Base-by-base conservation (phyloP, 2,113 vertebrate genomes). In the Eidolon helvum region DNA sequence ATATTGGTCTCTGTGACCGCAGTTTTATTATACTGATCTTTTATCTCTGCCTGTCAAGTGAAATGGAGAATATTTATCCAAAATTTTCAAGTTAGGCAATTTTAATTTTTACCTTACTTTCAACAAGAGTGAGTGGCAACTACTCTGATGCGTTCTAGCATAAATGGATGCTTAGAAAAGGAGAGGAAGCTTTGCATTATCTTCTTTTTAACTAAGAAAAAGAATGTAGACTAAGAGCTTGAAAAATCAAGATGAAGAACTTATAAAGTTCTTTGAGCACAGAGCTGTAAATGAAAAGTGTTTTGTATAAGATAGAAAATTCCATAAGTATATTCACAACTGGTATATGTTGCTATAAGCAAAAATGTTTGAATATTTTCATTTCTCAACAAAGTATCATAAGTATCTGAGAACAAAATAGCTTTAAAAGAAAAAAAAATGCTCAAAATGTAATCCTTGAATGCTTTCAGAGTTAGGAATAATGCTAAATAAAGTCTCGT, bases 271-370 rank as follows among this genome's bases (percentile, higher is more conserved):
- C 74, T 87, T 90, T 94, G 35, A 95, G 59, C 59, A 93, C 30
- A 94, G 91, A 95, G 26, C 40, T 90, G 12, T 79, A 93, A 53
- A 66, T 75, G 35, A 87, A 92, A 96, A 91, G 19, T 87, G 5
- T 79, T 74, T 77, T 95, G 21, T 94, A 40, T 40, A 79, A 85
- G 71, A 55, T 86, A 95, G 82, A 96, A 93, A 78, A 83, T 87
- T 89, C 79, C 89, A 59, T 86, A 92, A 96, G 35, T 87, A 90
- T 97, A 97, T 98, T 98, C 98, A 98, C 98, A 98, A 98, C 97
- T 98, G 98, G 98, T 98, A 98, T 98, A 98, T 98, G 97, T 97
- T 87, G 75, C 65, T 95, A 55, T 77, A 72, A 91, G 48, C 83
- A 92, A 89, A 90, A 88, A 91, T 59, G 30, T 89, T 96, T 95